Evolutionary conservation across 2,888 invertebrate species (phyloP), one percentile per base, ranked within the genome.

Genomic region (Clepsis dumicolana): DNA sequence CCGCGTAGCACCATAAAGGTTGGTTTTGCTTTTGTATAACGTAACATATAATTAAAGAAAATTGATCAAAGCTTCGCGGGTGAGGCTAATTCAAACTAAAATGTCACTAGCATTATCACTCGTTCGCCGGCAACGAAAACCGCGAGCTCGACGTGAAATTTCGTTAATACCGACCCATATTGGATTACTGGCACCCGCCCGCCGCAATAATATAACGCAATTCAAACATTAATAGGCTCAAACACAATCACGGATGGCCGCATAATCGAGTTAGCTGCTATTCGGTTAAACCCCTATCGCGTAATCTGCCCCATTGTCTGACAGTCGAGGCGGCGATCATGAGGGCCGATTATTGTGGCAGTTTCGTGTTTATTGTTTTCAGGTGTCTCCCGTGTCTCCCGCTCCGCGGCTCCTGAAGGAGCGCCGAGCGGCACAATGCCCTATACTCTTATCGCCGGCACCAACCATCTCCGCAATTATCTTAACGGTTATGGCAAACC

Each of bases 261-360:
- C 88, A 90, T 92, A 92, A 93, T 92, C 91, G 91, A 92, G 91
- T 91, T 92, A 92, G 90, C 88, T 90, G 91, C 90, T 90, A 90
- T 90, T 90, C 92, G 87, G 89, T 85, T 90, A 90, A 91, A 84
- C 90, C 89, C 90, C 88, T 91, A 91, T 93, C 92, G 87, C 86
- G 86, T 88, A 89, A 93, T 93, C 92, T 89, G 87, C 81, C 81
- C 90, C 87, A 93, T 93, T 93, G 93, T 93, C 87, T 87, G 89
- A 82, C 88, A 86, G 85, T 84, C 87, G 87, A 85, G 82, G 86
- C 79, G 80, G 82, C 81, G 91, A 92, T 93, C 92, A 91, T 89
- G 85, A 87, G 90, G 91, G 90, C 87, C 86, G 92, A 92, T 91
- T 90, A 91, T 89, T 89, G 89, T 91, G 86, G 91, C 92, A 90